Base-by-base conservation (phyloP, 64 coral and sea anemone genomes). In the Pachyseris speciosa region DNA sequence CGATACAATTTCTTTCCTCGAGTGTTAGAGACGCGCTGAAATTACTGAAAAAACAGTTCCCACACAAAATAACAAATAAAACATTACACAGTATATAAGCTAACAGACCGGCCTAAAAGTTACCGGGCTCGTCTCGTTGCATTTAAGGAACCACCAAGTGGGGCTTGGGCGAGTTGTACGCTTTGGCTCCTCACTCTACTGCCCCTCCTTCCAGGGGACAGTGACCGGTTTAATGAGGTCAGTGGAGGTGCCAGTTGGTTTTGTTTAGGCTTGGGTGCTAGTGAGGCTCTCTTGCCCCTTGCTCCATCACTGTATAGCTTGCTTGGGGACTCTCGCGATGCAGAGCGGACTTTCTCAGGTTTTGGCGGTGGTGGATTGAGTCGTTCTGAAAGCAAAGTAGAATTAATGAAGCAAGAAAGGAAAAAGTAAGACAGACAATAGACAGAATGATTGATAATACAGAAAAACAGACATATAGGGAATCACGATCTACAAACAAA, bases 101-200 rank as follows among this genome's bases (percentile, higher is more conserved):
- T 30, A 0, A 43, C 15, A 64, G 17, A 17, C 17, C 39, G 11
- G 0, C 20, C 10, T 11, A 31, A 36, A 16, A 39, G 12, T 59
- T 66, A 92, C 52, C 84, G 86, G 0, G 61, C 78, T 26, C 89
- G 88, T 63, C 64, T 88, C 47, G 89, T 16, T 45, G 89, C 57
- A 41, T 74, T 93, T 2, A 97, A 47, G 11, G 85, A 88, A 10
- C 78, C 72, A 51, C 83, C 65, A 9, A 85, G 41, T 22, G 95
- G 95, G 33, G 78, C 48, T 58, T 86, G 91, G 16, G 72, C 70
- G 2, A 97, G 64, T 81, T 97, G 95, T 9, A 97, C 86, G 77
- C 95, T 97, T 80, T 97, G 95, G 40, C 95, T 97, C 25, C 95
- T 80, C 1, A 87, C 66, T 69, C 95, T 87, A 61, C 95, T 97